These are phyloP conservation scores for Ciconia nigra DNA, from an alignment of 2,797 vertebrate species.

Conservation along the genomic window DNA sequence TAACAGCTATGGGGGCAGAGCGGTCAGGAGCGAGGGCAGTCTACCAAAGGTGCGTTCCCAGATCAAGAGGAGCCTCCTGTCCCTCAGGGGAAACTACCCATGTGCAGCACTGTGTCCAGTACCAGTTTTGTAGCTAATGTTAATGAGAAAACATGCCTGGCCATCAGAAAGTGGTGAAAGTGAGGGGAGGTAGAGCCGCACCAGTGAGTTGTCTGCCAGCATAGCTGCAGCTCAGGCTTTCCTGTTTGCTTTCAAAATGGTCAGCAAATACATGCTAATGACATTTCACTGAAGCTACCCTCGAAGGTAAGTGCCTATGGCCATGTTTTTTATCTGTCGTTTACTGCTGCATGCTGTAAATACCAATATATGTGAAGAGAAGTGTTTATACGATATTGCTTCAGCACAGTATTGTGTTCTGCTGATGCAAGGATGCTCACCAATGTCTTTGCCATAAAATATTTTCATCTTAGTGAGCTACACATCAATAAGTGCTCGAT, in stretches of 20 bases:
- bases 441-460: neutral
- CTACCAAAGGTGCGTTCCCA: neutral
- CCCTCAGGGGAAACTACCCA: too few relatives aligned
- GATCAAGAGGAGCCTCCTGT: neutral
- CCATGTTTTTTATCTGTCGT: neutral
- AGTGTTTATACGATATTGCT: neutral
- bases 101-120: neutral
- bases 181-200: neutral
- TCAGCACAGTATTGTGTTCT: neutral
- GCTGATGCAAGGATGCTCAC: neutral
- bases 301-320: neutral
- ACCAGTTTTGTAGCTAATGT: neutral
- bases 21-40: neutral
- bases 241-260: neutral
- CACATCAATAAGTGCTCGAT: neutral
- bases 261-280: neutral
- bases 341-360: neutral
- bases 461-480: neutral
- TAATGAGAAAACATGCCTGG: neutral
- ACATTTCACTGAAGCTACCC: neutral
- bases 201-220: neutral
- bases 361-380: neutral
- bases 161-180: neutral
- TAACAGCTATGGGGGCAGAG: neutral
- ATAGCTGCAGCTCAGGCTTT: neutral